A percentile compares a stretch with the other conserved stretches of the same genome.
phyloP scores from a whole-genome alignment of 1,140 invertebrate genomes.

The Ips nitidus region DNA sequence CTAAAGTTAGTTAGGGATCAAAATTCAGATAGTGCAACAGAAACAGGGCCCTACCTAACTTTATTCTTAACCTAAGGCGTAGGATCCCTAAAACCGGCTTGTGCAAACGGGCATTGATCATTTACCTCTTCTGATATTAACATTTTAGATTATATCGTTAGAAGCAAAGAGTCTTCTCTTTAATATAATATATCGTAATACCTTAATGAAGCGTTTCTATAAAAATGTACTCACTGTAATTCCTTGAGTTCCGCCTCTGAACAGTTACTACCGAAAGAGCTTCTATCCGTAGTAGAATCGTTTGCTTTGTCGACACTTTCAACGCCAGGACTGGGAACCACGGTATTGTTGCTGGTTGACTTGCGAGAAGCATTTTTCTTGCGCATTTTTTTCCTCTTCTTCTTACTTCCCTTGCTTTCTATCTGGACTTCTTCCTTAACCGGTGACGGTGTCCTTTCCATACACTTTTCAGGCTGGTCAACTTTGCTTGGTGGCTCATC shows the following conservation, averaged over 20 bases:
- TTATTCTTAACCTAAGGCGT: too few species aligned
- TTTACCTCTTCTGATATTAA: too few species aligned
- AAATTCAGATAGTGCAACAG: too few species aligned
- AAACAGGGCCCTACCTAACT: too few species aligned
- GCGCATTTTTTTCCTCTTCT: constrained; percentile 77
- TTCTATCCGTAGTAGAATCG: constrained; percentile 47
- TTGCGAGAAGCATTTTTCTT: constrained; percentile 75
- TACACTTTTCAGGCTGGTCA: constrained; percentile 25
- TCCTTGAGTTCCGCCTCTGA: constrained; percentile 50
- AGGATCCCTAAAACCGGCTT: too few species aligned
- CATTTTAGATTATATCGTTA: too few species aligned
- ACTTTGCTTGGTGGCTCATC: constrained; percentile 57
- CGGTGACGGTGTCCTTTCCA: constrained; percentile 16
- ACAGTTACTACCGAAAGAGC: constrained; percentile 48
- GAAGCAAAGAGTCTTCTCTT: too few species aligned
- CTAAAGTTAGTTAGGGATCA: too few species aligned
- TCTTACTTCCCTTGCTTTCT: constrained; percentile 58
- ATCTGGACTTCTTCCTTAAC: constrained; percentile 47
- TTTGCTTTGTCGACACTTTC: constrained; percentile 39
- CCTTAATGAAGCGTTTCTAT: too few species aligned
- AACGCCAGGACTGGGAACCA: constrained; percentile 24
- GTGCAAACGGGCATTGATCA: too few species aligned
- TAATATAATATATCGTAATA: too few species aligned
- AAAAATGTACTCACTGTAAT: constrained; percentile 38
- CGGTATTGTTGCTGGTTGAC: constrained; percentile 54